A percentile compares a stretch with the other conserved stretches of the same genome.
These are phyloP conservation scores for Troilus luridus DNA, from an alignment of 2,888 invertebrate species.

Conservation along the genomic window DNA sequence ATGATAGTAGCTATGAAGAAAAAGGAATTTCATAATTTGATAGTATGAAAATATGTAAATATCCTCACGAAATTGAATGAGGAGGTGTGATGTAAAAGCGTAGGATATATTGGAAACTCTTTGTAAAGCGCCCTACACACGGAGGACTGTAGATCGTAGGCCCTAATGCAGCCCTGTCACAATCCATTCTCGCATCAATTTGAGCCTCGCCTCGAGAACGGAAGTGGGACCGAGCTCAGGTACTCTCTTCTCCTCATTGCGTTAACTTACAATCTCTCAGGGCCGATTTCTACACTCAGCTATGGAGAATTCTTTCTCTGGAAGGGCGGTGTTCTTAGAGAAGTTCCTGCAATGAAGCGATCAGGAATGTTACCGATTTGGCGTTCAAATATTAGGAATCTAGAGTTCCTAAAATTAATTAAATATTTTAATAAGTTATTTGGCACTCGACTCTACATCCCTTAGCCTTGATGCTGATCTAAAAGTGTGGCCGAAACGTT, in stretches of 20 bases:
- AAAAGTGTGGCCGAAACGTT: too few species aligned
- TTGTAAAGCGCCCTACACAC: background rate
- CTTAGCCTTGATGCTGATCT: too few species aligned
- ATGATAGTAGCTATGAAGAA: too few species aligned
- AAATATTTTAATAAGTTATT: too few species aligned
- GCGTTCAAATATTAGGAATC: background rate
- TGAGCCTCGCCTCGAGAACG: background rate
- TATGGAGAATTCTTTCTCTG: background rate
- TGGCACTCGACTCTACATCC: too few species aligned
- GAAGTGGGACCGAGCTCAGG: background rate
- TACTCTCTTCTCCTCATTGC: constrained; percentile 27
- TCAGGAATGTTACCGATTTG: background rate
- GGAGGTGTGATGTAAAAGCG: background rate
- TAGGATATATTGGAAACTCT: background rate
- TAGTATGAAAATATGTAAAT: too few species aligned
- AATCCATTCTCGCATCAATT: constrained; percentile 16
- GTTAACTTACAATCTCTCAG: background rate
- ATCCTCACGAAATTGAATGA: too few species aligned
- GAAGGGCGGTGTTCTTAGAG: background rate
- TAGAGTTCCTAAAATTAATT: too few species aligned
- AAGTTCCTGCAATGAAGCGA: background rate
- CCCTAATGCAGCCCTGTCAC: background rate
- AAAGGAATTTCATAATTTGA: too few species aligned
- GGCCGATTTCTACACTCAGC: background rate
- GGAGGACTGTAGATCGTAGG: background rate